Conservation (phyloP, 2,797 vertebrate genomes). For the Arctocebus calabarensis region DNA sequence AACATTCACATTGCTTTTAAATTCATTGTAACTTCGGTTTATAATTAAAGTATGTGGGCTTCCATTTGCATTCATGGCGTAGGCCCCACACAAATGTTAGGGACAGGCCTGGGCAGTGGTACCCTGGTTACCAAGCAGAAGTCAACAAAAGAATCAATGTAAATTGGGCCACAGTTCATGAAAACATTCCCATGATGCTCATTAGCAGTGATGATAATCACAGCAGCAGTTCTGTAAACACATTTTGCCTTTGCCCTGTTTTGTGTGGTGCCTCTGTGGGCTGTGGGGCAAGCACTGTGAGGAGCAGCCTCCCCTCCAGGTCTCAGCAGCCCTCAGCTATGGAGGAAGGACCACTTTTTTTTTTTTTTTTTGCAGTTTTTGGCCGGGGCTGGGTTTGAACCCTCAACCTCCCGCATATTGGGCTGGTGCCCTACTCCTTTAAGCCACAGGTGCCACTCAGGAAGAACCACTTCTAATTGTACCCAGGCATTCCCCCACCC, state of each 20-base stretch:
- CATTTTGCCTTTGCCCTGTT: not conserved
- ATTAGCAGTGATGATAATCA: not conserved
- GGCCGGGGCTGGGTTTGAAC: too few relatives aligned
- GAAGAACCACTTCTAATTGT: not conserved
- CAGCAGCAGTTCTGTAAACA: not conserved
- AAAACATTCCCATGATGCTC: constrained; percentile 41
- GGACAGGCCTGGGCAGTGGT: not conserved
- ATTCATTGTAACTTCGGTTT: not conserved
- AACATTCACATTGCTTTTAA: not conserved
- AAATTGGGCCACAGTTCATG: constrained; percentile 56
- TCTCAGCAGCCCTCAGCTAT: not conserved
- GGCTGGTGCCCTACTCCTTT: too few relatives aligned
- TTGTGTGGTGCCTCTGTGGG: not conserved
- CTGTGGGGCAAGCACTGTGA: not conserved
- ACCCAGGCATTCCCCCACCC: not conserved
- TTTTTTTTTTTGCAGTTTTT: too few relatives aligned
- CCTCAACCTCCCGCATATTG: too few relatives aligned
- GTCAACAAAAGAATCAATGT: not conserved
- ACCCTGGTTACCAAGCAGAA: constrained; percentile 38
- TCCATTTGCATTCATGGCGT: not conserved
- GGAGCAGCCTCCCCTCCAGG: not conserved
- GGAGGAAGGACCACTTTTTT: not conserved
- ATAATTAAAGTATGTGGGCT: not conserved
- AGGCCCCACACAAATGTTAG: not conserved
- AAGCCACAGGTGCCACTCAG: not conserved